phyloP scores from a whole-genome alignment of 64 coral and sea anemone genomes.

The Catalaphyllia jardinei region DNA sequence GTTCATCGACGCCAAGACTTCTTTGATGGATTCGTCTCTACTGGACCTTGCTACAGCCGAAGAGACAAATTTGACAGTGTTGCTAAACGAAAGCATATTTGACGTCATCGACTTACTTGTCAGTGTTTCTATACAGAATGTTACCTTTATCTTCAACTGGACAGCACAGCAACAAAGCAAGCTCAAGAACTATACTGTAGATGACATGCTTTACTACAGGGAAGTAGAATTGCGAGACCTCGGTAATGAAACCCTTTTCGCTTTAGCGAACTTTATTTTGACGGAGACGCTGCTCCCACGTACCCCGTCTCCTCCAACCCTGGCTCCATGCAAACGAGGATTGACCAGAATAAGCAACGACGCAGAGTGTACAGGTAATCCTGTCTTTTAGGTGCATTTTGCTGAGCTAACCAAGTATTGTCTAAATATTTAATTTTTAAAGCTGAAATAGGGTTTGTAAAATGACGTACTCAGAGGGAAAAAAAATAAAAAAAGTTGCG shows the following conservation, averaged over 20 bases:
- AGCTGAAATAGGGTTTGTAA: too few species aligned
- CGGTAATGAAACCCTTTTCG: not conserved
- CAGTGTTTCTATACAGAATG: constrained; percentile 34
- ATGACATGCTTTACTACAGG: constrained; percentile 29
- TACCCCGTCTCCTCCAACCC: not conserved
- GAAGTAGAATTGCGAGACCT: not conserved
- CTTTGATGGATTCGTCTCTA: constrained; percentile 22
- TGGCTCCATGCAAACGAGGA: not conserved
- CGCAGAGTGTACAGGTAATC: constrained; percentile 1
- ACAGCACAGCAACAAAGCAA: not conserved
- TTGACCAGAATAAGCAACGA: not conserved
- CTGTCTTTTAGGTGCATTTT: not conserved
- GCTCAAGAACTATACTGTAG: constrained; percentile 56
- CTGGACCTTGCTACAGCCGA: not conserved
- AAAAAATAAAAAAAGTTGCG: too few species aligned
- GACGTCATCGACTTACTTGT: constrained; percentile 38
- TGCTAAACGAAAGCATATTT: constrained; percentile 48
- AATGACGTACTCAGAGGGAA: too few species aligned
- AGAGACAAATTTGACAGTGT: constrained; percentile 7
- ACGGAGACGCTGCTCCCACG: not conserved
- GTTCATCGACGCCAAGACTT: constrained; percentile 28
- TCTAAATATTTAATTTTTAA: too few species aligned
- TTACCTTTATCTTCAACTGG: constrained; percentile 76
- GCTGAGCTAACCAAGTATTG: too few species aligned
- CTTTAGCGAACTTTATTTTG: not conserved